Evolutionary conservation across 2,797 vertebrate genomes (phyloP), one percentile per base, ranked within the genome.

Genomic region (Gobio occitaniae): DNA sequence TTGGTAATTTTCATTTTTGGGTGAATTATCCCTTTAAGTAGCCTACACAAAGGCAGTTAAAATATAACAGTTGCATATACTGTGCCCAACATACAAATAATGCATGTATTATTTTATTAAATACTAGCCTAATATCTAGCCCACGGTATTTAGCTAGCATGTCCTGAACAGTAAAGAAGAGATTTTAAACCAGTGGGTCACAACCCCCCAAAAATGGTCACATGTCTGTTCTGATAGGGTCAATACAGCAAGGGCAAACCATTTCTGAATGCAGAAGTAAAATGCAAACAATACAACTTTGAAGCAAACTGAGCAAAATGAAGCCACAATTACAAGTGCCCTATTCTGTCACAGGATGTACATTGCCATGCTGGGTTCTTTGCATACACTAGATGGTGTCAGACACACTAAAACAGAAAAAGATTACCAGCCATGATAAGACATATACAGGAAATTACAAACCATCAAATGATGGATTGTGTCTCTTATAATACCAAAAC

Each of bases 341-440:
- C 66, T 8, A 13, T 71, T 48, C 21, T 47, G 9, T 25, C 32
- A 59, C 15, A 47, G 36, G 56, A 44, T 69, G 48, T 48, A 25
- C 6, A 16, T 32, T 32, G 69, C 7, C 12, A 48, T 44, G 19
- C 15, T 48, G 16, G 15, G 25, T 44, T 36, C 12, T 25, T 38
- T 56, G 54, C 17, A 7, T 61, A 25, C 89, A 83, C 86, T 86
- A 90, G 89, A 87, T 82, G 86, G 89, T 84, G 84, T 84, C 80
- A 85, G 69, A 15, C 25, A 44, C 59, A 52, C 29, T 44, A 56
- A 52, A 21, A 61, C 7, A 80, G 19, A 77, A 38, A 48, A 41
- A 47, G 76, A 86, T 79, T 44, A 52, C 63, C 25, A 48, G 17
- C 63, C 66, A 77, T 80, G 70, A 89, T 89, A 80, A 80, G 32